phyloP scores from a whole-genome alignment of 2,113 vertebrate species.

The Phalacrocorax carbo region DNA sequence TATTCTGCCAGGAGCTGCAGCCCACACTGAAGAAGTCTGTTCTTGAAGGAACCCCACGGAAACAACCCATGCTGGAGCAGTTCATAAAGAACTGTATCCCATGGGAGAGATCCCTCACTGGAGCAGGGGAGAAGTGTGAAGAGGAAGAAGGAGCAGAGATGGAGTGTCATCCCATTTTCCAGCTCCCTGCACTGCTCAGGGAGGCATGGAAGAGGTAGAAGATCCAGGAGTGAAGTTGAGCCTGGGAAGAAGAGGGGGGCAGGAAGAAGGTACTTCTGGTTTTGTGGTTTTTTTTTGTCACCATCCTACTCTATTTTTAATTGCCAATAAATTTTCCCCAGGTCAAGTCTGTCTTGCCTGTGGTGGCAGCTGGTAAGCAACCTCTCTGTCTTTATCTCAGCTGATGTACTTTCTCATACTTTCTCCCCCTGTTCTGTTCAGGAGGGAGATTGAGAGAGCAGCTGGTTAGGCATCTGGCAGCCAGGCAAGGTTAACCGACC shows the following conservation, averaged over 20 bases:
- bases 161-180: not conserved
- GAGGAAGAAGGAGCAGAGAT: not conserved
- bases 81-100: not conserved
- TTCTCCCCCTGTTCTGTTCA: not conserved
- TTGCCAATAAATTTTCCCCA: not conserved
- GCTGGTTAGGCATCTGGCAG: not conserved
- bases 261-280: not conserved
- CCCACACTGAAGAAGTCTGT: no score
- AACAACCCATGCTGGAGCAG: not conserved
- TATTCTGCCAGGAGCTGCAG: not conserved
- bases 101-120: not conserved
- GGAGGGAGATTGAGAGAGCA: not conserved
- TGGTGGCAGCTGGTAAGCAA: not conserved
- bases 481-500: not conserved
- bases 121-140: not conserved
- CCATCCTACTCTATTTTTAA: not conserved
- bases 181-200: not conserved
- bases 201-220: not conserved
- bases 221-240: not conserved
- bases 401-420: not conserved
- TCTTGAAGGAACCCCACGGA: not conserved
- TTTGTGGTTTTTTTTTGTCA: not conserved
- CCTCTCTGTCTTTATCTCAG: not conserved
- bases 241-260: not conserved
- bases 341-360: not conserved